These are phyloP conservation scores for Eriosoma lanigerum DNA, from an alignment of 1,140 invertebrate species.

Conservation along the genomic window DNA sequence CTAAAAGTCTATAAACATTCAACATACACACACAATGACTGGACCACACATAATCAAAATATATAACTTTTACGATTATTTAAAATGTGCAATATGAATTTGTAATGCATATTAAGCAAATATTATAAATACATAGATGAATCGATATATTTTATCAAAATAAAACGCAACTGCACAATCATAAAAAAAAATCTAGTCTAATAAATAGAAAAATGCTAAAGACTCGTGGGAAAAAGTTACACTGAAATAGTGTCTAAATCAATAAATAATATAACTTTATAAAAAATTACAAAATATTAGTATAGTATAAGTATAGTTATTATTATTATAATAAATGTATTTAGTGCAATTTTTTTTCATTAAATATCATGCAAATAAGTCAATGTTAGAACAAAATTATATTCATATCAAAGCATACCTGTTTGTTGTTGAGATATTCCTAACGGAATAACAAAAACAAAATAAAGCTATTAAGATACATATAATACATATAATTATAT, in stretches of 20 bases:
- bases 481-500: neutral
- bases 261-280: neutral
- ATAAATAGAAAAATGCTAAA: neutral
- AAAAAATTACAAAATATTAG: neutral
- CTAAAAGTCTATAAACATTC: no score
- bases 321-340: conserved; percentile 17
- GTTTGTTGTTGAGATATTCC: conserved; percentile 50
- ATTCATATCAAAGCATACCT: conserved; percentile 41
- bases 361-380: conserved; percentile 23
- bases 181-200: neutral
- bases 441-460: conserved; percentile 46
- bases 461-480: conserved; percentile 44
- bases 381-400: neutral
- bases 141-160: no score
- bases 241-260: neutral
- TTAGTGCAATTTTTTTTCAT: neutral
- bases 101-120: no score
- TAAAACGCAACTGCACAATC: neutral
- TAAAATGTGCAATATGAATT: no score
- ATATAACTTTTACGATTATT: no score
- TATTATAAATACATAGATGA: no score
- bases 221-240: no score
- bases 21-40: no score
- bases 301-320: neutral
- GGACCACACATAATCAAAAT: no score